phyloP scores from a whole-genome alignment of 2,797 vertebrate species.

The Tenualosa thibaudeaui region DNA sequence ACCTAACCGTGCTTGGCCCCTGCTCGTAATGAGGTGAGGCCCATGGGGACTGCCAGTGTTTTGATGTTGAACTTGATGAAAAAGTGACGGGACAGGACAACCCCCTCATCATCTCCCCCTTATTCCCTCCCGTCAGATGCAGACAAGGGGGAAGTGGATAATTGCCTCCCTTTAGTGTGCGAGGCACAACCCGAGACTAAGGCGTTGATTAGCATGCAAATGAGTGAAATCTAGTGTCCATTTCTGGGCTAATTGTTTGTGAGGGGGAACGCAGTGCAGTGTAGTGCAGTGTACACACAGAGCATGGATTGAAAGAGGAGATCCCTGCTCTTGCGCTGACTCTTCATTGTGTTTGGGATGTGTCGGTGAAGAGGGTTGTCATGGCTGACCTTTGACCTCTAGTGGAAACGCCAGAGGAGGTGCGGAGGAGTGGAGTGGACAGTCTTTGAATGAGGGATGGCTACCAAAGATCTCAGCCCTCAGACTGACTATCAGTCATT shows the following conservation, averaged over 20 bases:
- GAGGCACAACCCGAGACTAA: not conserved
- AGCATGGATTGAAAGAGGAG: not conserved
- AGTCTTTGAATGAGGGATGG: not conserved
- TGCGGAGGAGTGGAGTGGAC: too few species aligned
- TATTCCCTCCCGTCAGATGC: not conserved
- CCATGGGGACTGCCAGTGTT: not conserved
- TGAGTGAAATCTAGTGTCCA: not conserved
- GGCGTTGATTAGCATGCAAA: slow-evolving; percentile 1
- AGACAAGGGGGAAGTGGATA: not conserved
- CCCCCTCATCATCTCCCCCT: not conserved
- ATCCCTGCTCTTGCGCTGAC: not conserved
- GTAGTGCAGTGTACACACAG: not conserved
- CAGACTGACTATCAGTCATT: not conserved
- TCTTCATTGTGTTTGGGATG: not conserved
- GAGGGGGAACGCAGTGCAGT: too few species aligned
- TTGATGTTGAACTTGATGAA: slow-evolving; percentile 18
- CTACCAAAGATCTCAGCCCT: not conserved
- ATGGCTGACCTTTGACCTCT: not conserved
- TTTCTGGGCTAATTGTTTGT: not conserved
- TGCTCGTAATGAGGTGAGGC: not conserved
- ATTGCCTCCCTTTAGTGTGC: not conserved
- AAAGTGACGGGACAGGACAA: not conserved
- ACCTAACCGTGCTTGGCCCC: not conserved
- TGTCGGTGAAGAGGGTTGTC: not conserved
- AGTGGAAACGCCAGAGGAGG: not conserved